Percentiles rank a stretch among this genome's conserved stretches.
These are phyloP conservation scores for Nymphicus hollandicus DNA, from an alignment of 2,113 vertebrate species.

Conservation along the genomic window DNA sequence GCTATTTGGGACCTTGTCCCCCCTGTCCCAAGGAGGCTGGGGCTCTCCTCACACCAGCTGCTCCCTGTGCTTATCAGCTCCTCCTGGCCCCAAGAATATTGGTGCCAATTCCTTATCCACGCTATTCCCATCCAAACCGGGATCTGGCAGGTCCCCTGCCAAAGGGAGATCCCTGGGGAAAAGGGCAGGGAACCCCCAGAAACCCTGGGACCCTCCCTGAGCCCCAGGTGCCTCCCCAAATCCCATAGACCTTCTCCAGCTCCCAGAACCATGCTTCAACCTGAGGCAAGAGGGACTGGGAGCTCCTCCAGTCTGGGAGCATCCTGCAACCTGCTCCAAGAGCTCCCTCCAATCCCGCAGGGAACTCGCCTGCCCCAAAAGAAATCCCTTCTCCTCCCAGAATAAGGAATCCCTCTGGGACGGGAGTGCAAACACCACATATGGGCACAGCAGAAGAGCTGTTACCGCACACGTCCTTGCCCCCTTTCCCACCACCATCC, in stretches of 20 bases:
- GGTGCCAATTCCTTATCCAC: background rate
- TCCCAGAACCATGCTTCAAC: background rate
- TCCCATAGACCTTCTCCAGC: background rate
- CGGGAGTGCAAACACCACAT: fast-evolving
- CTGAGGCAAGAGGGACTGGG: background rate
- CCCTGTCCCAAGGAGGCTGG: background rate
- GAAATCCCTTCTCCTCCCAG: fast-evolving
- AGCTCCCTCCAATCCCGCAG: fast-evolving
- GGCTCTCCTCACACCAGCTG: background rate
- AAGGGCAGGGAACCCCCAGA: background rate
- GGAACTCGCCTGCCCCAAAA: fast-evolving
- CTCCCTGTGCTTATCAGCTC: fast-evolving
- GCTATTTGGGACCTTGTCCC: background rate
- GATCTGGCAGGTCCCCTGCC: background rate
- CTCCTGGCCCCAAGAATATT: fast-evolving
- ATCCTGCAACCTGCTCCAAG: background rate
- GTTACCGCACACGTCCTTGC: fast-evolving
- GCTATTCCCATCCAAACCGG: background rate
- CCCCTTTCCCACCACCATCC: background rate
- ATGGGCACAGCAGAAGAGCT: background rate
- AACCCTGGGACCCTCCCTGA: fast-evolving
- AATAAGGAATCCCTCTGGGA: background rate
- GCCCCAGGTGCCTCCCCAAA: background rate
- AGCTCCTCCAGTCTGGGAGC: background rate
- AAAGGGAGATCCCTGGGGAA: background rate